These are phyloP conservation scores for Platorchestia sp. DNA, from an alignment of 1,140 invertebrate species.

Conservation along the genomic window DNA sequence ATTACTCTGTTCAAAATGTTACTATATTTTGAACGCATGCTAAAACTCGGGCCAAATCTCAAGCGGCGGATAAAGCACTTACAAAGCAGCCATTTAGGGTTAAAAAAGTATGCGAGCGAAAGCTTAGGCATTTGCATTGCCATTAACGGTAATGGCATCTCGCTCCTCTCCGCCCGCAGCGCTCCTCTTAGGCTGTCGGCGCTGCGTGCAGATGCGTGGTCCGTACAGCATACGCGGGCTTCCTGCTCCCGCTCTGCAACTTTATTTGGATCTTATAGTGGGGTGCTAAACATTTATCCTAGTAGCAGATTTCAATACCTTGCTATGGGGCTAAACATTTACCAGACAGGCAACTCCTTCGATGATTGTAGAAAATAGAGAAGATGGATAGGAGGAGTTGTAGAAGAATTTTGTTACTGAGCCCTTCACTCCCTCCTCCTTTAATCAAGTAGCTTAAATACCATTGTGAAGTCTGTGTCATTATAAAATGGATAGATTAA, in stretches of 20 bases:
- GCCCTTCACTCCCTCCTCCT: no score
- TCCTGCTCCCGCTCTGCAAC: background rate
- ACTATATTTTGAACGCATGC: background rate
- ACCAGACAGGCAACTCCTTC: no score
- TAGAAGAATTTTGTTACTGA: no score
- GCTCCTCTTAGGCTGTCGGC: background rate
- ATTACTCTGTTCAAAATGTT: no score
- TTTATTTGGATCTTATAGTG: background rate
- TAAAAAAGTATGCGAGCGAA: background rate
- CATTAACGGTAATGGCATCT: background rate
- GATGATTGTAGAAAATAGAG: no score
- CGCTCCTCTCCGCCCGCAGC: background rate
- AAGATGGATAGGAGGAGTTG: no score
- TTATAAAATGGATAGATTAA: no score
- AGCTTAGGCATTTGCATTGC: background rate
- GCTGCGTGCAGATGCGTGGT: background rate
- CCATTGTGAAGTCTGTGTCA: no score
- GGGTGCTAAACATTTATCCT: no score
- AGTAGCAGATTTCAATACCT: no score
- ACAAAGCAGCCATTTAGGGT: background rate
- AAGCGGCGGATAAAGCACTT: background rate
- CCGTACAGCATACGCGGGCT: background rate
- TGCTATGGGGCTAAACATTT: no score
- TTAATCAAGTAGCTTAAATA: no score
- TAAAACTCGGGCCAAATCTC: background rate